Percentiles rank a stretch among this genome's conserved stretches.
Evolutionary conservation across 2,888 invertebrate species (phyloP).

Genomic region (Leucophenga maculata): DNA sequence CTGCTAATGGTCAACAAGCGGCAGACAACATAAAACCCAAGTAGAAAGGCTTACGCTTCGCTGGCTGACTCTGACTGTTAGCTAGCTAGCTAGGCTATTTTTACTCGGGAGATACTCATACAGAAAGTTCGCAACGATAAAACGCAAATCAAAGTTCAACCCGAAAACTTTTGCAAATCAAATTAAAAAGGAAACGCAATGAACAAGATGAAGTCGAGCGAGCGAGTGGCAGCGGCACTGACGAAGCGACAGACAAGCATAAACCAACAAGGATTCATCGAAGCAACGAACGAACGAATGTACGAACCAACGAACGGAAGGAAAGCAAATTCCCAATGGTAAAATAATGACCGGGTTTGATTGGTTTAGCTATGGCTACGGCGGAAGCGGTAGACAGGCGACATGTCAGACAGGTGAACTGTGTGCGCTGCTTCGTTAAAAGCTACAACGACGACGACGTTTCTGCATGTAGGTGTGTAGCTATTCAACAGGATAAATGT

Average conservation of each 20-base stretch:
- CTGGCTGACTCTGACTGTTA: too few relatives aligned
- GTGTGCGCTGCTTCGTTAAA: too few relatives aligned
- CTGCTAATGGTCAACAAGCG: not conserved
- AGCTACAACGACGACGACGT: too few relatives aligned
- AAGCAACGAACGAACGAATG: not conserved
- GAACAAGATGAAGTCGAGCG: not conserved
- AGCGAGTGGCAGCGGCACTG: too few relatives aligned
- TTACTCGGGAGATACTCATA: not conserved
- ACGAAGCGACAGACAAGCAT: not conserved
- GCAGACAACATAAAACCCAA: not conserved
- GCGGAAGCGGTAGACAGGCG: not conserved
- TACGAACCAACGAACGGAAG: not conserved
- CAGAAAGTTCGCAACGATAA: not conserved
- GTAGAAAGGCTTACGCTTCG: not conserved
- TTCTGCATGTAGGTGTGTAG: too few relatives aligned
- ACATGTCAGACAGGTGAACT: not conserved
- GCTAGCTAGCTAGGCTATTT: too few relatives aligned
- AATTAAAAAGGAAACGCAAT: conserved; percentile 9
- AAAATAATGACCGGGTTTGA: conserved; percentile 18
- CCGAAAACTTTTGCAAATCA: conserved; percentile 5
- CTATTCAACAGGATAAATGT: too few relatives aligned
- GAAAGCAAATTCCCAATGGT: conserved; percentile 4
- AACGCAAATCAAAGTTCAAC: conserved; percentile 7
- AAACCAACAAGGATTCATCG: not conserved
- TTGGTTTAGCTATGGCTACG: conserved; percentile 2